A percentile compares a stretch with the other conserved stretches of the same genome.
Conservation (phyloP, 1,140 invertebrate species). For the Nebria ingens region DNA sequence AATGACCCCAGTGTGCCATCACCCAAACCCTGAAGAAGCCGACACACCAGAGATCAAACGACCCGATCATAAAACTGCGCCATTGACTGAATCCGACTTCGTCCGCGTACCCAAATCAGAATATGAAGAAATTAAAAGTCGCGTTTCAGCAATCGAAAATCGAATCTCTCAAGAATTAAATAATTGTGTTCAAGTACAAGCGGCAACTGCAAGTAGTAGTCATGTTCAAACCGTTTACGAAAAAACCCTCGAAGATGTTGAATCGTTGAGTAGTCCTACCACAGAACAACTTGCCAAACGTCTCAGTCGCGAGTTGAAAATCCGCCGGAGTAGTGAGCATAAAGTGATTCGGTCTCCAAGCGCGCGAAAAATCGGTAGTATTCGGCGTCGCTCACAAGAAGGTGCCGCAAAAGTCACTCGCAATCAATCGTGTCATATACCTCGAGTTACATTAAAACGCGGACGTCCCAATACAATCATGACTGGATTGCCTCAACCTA, state of each 20-base stretch:
- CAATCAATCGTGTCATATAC: slow-evolving; percentile 29
- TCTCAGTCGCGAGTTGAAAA: slow-evolving; percentile 61
- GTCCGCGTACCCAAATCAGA: slow-evolving; percentile 58
- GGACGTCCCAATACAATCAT: slow-evolving; percentile 25
- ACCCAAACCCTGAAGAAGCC: slow-evolving; percentile 13
- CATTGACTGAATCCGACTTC: slow-evolving; percentile 42
- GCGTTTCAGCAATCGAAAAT: slow-evolving; percentile 57
- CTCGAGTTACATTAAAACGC: slow-evolving; percentile 20
- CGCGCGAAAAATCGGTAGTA: slow-evolving; percentile 64
- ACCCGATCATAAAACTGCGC: background rate
- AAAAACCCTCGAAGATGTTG: slow-evolving; percentile 57
- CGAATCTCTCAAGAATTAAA: slow-evolving; percentile 57
- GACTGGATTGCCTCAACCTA: slow-evolving; percentile 20
- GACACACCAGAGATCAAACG: background rate
- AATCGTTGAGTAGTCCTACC: slow-evolving; percentile 43
- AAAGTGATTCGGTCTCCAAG: slow-evolving; percentile 68
- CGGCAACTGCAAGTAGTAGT: slow-evolving; percentile 16
- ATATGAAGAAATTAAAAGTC: slow-evolving; percentile 62
- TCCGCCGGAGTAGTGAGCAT: slow-evolving; percentile 51
- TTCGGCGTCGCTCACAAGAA: slow-evolving; percentile 55
- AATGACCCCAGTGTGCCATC: slow-evolving; percentile 23
- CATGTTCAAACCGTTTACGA: slow-evolving; percentile 58
- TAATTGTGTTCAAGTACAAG: slow-evolving; percentile 31
- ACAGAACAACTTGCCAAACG: slow-evolving; percentile 59
- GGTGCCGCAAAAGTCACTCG: slow-evolving; percentile 23